Evolutionary conservation across 2,797 vertebrate genomes (phyloP).

Genomic region (Thaleichthys pacificus): DNA sequence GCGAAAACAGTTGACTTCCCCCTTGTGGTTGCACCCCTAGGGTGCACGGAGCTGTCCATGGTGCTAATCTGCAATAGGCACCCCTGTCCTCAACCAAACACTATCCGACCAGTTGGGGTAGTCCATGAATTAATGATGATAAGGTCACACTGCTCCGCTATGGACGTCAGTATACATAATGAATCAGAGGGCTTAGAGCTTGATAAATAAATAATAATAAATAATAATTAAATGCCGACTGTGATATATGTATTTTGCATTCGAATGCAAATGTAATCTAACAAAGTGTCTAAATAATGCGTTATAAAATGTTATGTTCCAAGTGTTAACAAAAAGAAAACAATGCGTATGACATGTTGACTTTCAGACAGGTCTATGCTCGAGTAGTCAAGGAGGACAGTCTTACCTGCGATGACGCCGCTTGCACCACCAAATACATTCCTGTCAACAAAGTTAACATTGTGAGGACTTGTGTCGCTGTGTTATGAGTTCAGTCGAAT

Average conservation of each 20-base stretch:
- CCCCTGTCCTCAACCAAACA: slow-evolving; percentile 6
- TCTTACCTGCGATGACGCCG: slow-evolving; percentile 75
- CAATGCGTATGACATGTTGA: background rate
- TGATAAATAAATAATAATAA: too few species aligned
- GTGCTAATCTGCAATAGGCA: slow-evolving; percentile 52
- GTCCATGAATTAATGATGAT: slow-evolving; percentile 50
- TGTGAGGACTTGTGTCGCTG: slow-evolving; percentile 31
- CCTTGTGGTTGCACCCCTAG: slow-evolving; percentile 9
- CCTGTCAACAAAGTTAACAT: slow-evolving; percentile 78
- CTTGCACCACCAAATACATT: slow-evolving; percentile 76
- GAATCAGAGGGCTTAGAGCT: background rate
- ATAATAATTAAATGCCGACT: background rate
- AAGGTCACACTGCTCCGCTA: slow-evolving; percentile 15
- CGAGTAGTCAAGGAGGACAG: slow-evolving; percentile 35
- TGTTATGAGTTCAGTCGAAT: slow-evolving; percentile 8
- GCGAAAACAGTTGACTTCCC: slow-evolving; percentile 10
- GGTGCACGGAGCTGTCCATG: slow-evolving; percentile 56
- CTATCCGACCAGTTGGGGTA: slow-evolving; percentile 3
- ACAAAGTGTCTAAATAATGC: too few species aligned
- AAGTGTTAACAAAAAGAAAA: background rate
- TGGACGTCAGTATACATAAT: background rate
- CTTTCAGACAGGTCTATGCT: background rate
- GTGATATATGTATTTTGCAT: too few species aligned
- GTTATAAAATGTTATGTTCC: background rate
- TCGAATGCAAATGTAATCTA: too few species aligned